Conservation (phyloP, 2,888 invertebrate species). For the Steinernema scapterisci region DNA sequence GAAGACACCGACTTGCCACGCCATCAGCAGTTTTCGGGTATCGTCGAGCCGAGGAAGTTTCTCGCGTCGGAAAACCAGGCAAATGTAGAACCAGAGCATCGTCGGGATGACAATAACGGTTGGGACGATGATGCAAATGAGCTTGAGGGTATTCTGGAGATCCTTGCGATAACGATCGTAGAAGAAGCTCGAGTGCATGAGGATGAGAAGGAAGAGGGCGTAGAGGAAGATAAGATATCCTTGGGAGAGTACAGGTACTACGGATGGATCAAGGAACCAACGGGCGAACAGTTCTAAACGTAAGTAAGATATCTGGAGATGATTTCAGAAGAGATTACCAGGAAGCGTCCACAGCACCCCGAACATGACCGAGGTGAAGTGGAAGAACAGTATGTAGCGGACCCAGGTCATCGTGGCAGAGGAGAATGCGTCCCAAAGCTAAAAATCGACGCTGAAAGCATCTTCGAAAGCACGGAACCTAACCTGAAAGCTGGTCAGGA, state of each 20-base stretch:
- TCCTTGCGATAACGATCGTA: background rate
- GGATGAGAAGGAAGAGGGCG: background rate
- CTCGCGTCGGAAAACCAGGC: background rate
- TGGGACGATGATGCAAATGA: background rate
- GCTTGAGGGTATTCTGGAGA: background rate
- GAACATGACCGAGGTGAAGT: background rate
- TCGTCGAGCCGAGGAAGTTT: background rate
- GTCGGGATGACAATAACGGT: constrained; percentile 3
- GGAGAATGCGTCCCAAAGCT: background rate
- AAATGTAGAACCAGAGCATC: background rate
- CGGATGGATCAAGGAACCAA: background rate
- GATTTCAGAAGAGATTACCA: background rate
- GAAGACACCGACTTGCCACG: background rate
- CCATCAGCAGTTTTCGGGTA: background rate
- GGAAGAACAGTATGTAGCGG: background rate
- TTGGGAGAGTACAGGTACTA: background rate
- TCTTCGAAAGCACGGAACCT: background rate
- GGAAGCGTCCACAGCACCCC: background rate
- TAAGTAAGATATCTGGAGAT: background rate
- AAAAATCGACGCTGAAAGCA: background rate
- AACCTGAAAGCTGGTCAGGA: background rate
- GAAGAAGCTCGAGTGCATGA: background rate
- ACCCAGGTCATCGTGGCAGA: background rate
- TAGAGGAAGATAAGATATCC: constrained; percentile 3
- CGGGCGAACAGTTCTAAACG: background rate